Evolutionary conservation across 2,113 vertebrate species (phyloP).

Genomic region (Columba livia): DNA sequence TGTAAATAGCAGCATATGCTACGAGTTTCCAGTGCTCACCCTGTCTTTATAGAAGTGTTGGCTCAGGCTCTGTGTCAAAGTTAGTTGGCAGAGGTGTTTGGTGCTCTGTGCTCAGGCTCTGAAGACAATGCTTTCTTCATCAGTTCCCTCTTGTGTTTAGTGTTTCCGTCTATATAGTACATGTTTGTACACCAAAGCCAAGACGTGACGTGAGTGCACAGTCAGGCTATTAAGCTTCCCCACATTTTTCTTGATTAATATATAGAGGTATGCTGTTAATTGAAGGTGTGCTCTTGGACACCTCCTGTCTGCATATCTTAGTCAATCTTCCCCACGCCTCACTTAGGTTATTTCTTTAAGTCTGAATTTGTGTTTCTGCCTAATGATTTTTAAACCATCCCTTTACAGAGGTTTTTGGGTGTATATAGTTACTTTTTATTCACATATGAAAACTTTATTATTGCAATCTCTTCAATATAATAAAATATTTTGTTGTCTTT

Average conservation of each 20-base stretch:
- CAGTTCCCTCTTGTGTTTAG: neutral
- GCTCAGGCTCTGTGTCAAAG: conserved; percentile 59
- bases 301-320: neutral
- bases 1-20: conserved; percentile 72
- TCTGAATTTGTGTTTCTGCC: neutral
- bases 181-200: neutral
- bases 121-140: conserved; percentile 16
- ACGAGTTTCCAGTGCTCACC: conserved; percentile 62
- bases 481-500: neutral
- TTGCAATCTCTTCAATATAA: neutral
- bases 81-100: conserved; percentile 59
- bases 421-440: neutral
- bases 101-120: conserved; percentile 25
- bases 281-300: neutral
- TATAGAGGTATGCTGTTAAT: neutral
- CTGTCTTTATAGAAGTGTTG: conserved; percentile 54
- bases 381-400: neutral
- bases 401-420: neutral
- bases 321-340: neutral
- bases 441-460: neutral
- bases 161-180: neutral
- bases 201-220: neutral
- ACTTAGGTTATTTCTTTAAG: neutral
- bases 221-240: neutral
- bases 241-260: neutral